A percentile compares a stretch with the other conserved stretches of the same genome.
phyloP scores from a whole-genome alignment of 2,888 invertebrate species.

The Aphidius colemani region DNA sequence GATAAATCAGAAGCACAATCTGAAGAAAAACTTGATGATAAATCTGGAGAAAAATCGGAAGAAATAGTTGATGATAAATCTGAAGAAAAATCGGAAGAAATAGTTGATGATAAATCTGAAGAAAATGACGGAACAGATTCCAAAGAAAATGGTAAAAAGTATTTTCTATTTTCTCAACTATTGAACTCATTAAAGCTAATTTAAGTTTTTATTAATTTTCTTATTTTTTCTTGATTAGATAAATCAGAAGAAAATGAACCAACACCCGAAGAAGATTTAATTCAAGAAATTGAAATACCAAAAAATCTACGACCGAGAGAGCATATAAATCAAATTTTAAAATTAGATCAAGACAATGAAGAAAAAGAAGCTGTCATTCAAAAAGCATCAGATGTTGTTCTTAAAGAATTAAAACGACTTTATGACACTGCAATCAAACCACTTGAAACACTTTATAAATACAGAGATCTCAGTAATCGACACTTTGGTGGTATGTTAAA shows the following conservation, averaged over 20 bases:
- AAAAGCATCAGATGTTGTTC: slow-evolving; percentile 76
- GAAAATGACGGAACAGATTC: slow-evolving; percentile 4
- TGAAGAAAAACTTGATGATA: slow-evolving; percentile 33
- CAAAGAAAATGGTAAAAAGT: slow-evolving; percentile 9
- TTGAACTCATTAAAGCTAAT: neutral
- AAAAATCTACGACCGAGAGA: slow-evolving; percentile 77
- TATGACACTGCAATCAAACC: slow-evolving; percentile 89
- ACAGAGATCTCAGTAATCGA: slow-evolving; percentile 87
- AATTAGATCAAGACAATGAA: slow-evolving; percentile 77
- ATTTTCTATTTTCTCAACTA: too few species aligned
- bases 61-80: slow-evolving; percentile 37
- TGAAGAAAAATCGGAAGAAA: slow-evolving; percentile 32
- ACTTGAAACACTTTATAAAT: slow-evolving; percentile 87
- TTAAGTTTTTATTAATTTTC: neutral
- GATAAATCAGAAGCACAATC: slow-evolving; percentile 30
- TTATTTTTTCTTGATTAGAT: slow-evolving; percentile 25
- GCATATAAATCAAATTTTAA: slow-evolving; percentile 79
- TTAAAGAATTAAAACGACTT: slow-evolving; percentile 82
- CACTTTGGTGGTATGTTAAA: slow-evolving; percentile 73
- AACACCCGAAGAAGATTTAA: slow-evolving; percentile 64
- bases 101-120: slow-evolving; percentile 36
- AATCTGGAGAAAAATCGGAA: slow-evolving; percentile 29
- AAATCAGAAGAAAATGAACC: slow-evolving; percentile 44
- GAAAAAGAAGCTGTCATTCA: slow-evolving; percentile 73
- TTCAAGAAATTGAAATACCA: slow-evolving; percentile 75